Conservation (phyloP, 2,888 invertebrate genomes). For the Ormyrus rosae region DNA sequence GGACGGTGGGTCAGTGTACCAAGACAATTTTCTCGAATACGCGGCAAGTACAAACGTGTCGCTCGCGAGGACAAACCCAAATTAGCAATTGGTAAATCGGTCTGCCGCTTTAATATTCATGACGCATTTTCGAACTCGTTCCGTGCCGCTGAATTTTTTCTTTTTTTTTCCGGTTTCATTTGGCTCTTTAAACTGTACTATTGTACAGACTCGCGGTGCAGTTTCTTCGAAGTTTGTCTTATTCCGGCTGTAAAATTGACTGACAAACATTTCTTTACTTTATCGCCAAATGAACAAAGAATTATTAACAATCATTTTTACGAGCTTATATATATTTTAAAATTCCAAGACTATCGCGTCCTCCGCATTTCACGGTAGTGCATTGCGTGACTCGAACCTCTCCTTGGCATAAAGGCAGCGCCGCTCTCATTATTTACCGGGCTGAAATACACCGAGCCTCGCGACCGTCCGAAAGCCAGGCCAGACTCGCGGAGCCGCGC, state of each 20-base stretch:
- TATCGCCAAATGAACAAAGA: too few species aligned
- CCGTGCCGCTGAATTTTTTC: too few species aligned
- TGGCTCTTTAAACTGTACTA: too few species aligned
- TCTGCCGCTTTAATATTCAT: not conserved
- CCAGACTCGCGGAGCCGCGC: too few species aligned
- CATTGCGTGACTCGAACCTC: conserved; percentile 6
- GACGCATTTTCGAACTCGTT: not conserved
- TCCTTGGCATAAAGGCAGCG: not conserved
- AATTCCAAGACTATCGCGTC: not conserved
- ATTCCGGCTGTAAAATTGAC: too few species aligned
- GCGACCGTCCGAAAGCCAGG: not conserved
- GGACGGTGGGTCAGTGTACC: conserved; percentile 66
- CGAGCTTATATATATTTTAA: not conserved
- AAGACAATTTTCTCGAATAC: conserved; percentile 63
- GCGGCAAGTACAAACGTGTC: not conserved
- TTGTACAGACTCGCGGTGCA: too few species aligned
- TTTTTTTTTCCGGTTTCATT: too few species aligned
- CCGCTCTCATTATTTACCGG: not conserved
- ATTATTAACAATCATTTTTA: too few species aligned
- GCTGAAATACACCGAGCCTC: not conserved
- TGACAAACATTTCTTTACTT: too few species aligned
- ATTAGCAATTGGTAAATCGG: conserved; percentile 48
- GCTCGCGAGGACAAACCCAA: conserved; percentile 40
- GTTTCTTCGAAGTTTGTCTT: too few species aligned
- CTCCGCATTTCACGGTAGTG: not conserved